These are phyloP conservation scores for Hartigia nigra DNA, from an alignment of 2,888 invertebrate species.

Conservation along the genomic window DNA sequence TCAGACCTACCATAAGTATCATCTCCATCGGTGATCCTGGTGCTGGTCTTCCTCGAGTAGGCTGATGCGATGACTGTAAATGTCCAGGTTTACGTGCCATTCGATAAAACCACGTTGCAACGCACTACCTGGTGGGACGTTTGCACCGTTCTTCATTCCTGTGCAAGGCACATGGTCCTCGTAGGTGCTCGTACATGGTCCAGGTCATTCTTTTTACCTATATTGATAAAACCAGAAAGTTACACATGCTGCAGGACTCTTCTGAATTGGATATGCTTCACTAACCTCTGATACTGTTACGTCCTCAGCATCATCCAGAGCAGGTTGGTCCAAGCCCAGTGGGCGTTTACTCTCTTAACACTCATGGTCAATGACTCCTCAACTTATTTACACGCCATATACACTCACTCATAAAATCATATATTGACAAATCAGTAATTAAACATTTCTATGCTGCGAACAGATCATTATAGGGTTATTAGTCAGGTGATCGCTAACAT, in stretches of 20 bases:
- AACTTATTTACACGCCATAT: not conserved
- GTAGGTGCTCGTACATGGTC: not conserved
- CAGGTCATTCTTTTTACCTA: not conserved
- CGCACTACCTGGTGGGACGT: not conserved
- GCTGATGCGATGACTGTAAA: not conserved
- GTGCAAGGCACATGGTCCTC: not conserved
- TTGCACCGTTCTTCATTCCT: slow-evolving; percentile 13
- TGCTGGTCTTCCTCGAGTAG: slow-evolving; percentile 2
- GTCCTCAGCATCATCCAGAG: slow-evolving; percentile 14
- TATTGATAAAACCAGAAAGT: not conserved
- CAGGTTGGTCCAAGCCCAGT: slow-evolving; percentile 24
- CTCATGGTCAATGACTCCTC: slow-evolving; percentile 49
- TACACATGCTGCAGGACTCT: not conserved
- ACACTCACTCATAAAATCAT: not conserved
- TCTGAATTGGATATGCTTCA: not conserved
- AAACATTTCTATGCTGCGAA: not conserved
- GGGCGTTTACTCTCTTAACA: slow-evolving; percentile 26
- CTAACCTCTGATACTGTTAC: not conserved
- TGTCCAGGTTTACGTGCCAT: not conserved
- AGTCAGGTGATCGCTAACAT: not conserved
- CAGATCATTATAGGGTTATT: not conserved
- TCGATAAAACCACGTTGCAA: not conserved
- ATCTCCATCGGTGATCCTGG: not conserved
- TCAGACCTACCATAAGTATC: not conserved
- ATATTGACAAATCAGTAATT: not conserved